phyloP scores from a whole-genome alignment of 2,797 vertebrate genomes.

The Microcaecilia unicolor region DNA sequence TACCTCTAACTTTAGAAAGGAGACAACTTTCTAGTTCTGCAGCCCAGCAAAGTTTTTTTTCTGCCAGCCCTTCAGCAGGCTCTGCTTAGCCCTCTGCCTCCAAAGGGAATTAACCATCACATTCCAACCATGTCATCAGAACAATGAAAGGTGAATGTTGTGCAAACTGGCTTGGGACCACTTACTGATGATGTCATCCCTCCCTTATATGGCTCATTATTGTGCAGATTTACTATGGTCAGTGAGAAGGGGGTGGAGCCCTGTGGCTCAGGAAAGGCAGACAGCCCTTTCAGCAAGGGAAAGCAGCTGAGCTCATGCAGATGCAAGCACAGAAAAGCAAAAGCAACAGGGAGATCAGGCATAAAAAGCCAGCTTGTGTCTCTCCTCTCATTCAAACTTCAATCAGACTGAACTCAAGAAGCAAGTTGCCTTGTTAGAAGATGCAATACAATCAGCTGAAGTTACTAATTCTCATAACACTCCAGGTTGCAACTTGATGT shows the following conservation, averaged over 20 bases:
- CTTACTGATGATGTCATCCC: constrained; percentile 65
- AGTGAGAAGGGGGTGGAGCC: constrained; percentile 50
- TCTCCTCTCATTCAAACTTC: too few relatives aligned
- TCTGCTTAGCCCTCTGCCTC: constrained; percentile 28
- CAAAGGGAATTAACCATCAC: constrained; percentile 51
- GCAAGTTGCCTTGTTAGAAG: too few relatives aligned
- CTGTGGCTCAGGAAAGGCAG: constrained; percentile 1
- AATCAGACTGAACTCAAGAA: too few relatives aligned
- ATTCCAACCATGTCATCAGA: constrained; percentile 62
- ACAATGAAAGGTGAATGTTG: constrained; percentile 70
- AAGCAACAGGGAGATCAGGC: neutral
- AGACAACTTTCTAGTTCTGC: neutral
- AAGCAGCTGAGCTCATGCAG: constrained; percentile 15
- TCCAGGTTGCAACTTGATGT: too few relatives aligned
- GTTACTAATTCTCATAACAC: too few relatives aligned
- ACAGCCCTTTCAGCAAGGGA: constrained; percentile 3
- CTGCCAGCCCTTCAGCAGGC: constrained; percentile 26
- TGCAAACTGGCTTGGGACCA: constrained; percentile 50
- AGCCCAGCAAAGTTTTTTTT: constrained; percentile 23
- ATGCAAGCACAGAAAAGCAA: constrained; percentile 5
- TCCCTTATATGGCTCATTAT: constrained; percentile 59
- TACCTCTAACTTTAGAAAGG: constrained; percentile 35
- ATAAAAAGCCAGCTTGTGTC: too few relatives aligned
- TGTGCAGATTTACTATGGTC: constrained; percentile 56
- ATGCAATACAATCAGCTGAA: too few relatives aligned